phyloP scores from a whole-genome alignment of 1,140 invertebrate species.

The Drosophila micromelanica region DNA sequence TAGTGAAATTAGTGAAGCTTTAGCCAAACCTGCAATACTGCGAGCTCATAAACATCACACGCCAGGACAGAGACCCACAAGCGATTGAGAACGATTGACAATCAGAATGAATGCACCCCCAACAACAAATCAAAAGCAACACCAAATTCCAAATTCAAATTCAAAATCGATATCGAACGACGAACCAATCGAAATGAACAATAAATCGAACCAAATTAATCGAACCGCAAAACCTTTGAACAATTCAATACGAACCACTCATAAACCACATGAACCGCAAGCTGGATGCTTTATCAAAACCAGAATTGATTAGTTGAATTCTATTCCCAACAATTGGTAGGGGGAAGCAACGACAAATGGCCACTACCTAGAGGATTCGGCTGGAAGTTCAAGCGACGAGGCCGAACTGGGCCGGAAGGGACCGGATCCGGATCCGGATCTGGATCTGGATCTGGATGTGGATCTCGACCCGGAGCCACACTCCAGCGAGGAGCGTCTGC shows the following conservation, averaged over 20 bases:
- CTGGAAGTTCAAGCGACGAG: constrained; percentile 84
- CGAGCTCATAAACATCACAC: constrained; percentile 78
- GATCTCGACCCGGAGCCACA: constrained; percentile 31
- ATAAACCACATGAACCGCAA: constrained; percentile 51
- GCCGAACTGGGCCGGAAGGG: constrained; percentile 14
- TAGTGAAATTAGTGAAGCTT: constrained; percentile 84
- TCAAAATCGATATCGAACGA: constrained; percentile 26
- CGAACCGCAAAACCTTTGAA: too few relatives aligned
- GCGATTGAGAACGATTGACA: constrained; percentile 56
- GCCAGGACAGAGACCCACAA: constrained; percentile 60
- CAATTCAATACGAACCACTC: constrained; percentile 21
- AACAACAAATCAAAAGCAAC: constrained; percentile 6
- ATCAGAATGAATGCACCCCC: constrained; percentile 23
- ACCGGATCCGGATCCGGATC: background rate
- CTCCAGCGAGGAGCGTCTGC: constrained; percentile 55
- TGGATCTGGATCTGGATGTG: constrained; percentile 6
- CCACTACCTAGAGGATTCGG: constrained; percentile 84
- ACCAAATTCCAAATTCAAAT: constrained; percentile 28
- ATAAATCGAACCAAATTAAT: constrained; percentile 19
- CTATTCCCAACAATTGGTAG: constrained; percentile 85
- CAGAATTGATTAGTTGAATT: constrained; percentile 85
- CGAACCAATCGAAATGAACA: constrained; percentile 28
- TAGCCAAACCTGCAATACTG: constrained; percentile 84
- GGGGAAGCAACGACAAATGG: constrained; percentile 85
- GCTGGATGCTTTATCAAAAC: constrained; percentile 79